Evolutionary conservation across 1,140 invertebrate genomes (phyloP), one percentile per base, ranked within the genome.

Genomic region (Drosophila micromelanica): DNA sequence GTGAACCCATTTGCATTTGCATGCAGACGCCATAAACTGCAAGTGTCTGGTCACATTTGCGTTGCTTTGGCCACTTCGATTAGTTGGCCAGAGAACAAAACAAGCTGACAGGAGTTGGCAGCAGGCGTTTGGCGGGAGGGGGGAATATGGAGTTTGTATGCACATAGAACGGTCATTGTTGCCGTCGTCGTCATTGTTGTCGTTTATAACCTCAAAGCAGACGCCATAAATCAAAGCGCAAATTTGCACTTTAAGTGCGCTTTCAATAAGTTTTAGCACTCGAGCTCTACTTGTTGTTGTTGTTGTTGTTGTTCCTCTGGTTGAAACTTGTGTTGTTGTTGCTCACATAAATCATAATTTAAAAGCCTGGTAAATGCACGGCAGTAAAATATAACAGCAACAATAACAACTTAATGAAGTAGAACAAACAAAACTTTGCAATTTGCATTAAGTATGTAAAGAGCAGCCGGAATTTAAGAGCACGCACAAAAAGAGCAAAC

Each of bases 191-290:
- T 52, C 42, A 37, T 12, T 70, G 65, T 71, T 37, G 40, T 54
- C 59, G 65, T 37, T 65, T 61, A 70, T 84, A 82, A 69, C 80
- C 80, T 79, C 80, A 84, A 84, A 79, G 80, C 80, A 84, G 80
- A 84, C 80, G 69, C 74, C 80, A 78, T 84, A 84, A 84, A 84
- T 84, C 80, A 84, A 76, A 84, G 73, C 56, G 73, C 72, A 84
- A 84, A 84, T 84, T 84, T 84, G 64, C 80, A 84, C 80, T 84
- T 84, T 69, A 80, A 84, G 80, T 76, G 76, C 68, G 76, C 76
- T 76, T 84, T 80, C 80, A 84, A 84, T 84, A 84, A 84, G 76
- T 84, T 73, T 20, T 60, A 49, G 56, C 46, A 57, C 55, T 76
- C 38, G 0, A 43, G 38, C 52, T 51, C 52, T 27, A 0, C 0